A percentile compares a stretch with the other conserved stretches of the same genome.
Evolutionary conservation across 2,113 vertebrate species (phyloP).

Genomic region (Sphyrna mokarran): DNA sequence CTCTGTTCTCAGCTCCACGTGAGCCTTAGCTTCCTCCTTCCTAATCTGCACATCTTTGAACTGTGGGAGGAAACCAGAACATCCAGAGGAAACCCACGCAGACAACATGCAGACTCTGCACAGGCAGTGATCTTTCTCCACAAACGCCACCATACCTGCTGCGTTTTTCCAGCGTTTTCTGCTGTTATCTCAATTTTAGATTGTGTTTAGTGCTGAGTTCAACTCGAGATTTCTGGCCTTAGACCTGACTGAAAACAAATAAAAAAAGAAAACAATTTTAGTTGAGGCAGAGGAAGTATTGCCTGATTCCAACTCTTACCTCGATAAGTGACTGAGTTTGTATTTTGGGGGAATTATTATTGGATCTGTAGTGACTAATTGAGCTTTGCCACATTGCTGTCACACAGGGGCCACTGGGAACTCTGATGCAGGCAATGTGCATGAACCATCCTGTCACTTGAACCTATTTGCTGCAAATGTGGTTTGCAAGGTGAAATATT

Average conservation of each 20-base stretch:
- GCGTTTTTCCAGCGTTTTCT: too few species aligned
- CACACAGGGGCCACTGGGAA: background rate
- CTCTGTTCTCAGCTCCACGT: too few species aligned
- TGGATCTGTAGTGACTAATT: background rate
- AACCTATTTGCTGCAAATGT: background rate
- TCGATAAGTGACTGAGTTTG: background rate
- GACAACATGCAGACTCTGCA: too few species aligned
- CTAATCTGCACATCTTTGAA: too few species aligned
- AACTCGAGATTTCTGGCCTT: background rate
- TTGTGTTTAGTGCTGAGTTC: background rate
- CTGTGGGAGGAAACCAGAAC: too few species aligned
- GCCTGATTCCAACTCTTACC: background rate
- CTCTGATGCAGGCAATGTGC: background rate
- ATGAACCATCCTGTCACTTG: background rate
- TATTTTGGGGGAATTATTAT: background rate
- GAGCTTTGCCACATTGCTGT: background rate
- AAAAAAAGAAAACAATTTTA: background rate
- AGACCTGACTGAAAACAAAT: background rate
- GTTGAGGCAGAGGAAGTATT: background rate
- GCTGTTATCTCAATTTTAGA: background rate
- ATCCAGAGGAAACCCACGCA: too few species aligned
- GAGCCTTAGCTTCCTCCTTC: too few species aligned
- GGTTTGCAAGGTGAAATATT: constrained; percentile 2
- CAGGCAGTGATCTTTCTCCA: too few species aligned
- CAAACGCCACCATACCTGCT: too few species aligned